These are phyloP conservation scores for Laupala kohalensis DNA, from an alignment of 1,140 invertebrate species.

Conservation along the genomic window DNA sequence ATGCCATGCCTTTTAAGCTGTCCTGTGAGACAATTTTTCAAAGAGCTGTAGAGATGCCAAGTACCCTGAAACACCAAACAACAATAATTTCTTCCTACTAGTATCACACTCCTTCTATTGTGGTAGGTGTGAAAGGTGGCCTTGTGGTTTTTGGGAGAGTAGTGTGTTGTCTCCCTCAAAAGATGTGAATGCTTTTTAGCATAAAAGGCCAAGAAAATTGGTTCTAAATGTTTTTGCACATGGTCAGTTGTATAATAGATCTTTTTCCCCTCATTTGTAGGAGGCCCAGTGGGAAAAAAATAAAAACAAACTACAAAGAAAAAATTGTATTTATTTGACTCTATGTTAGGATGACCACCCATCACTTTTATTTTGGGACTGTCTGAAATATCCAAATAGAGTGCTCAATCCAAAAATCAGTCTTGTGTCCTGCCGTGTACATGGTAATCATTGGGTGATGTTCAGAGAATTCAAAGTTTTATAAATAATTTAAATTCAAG, in stretches of 20 bases:
- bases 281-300: conserved; percentile 4
- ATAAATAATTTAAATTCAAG: too few species aligned
- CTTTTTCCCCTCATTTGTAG: conserved; percentile 4
- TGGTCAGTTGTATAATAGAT: conserved; percentile 6
- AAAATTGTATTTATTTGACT: background rate
- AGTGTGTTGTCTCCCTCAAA: background rate
- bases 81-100: background rate
- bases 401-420: too few species aligned
- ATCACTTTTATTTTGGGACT: too few species aligned
- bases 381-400: too few species aligned
- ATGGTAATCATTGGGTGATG: too few species aligned
- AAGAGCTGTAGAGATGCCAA: background rate
- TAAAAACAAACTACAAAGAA: conserved; percentile 1
- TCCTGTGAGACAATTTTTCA: background rate
- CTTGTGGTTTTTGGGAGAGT: background rate
- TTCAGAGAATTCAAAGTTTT: too few species aligned
- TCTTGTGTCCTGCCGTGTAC: too few species aligned
- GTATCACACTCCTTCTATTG: background rate
- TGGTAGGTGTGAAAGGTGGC: conserved; percentile 8
- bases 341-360: too few species aligned
- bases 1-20: background rate
- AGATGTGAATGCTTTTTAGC: background rate
- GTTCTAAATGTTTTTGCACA: conserved; percentile 8
- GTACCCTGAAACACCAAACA: background rate
- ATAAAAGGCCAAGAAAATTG: conserved; percentile 6